Evolutionary conservation across 2,113 vertebrate species (phyloP), one percentile per base, ranked within the genome.

Genomic region (Bubo blakistoni): DNA sequence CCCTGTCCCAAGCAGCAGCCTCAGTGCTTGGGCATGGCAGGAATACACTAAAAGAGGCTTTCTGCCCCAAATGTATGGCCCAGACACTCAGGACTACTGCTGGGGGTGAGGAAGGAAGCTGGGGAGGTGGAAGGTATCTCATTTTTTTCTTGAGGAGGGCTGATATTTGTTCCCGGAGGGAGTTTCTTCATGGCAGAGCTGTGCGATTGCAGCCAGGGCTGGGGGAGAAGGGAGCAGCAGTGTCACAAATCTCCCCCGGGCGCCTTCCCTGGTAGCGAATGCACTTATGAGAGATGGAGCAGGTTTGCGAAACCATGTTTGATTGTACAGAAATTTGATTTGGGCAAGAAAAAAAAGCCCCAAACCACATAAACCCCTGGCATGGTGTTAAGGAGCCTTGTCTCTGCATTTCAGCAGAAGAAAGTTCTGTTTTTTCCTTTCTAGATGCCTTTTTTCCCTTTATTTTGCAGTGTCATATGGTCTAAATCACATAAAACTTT

Each of bases 401-500:
- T 91, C 34, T 87, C 74, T 81, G 51, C 1, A 1, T 95, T 95
- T 87, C 91, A 94, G 91, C 54, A 51, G 42, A 40, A 90, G 87
- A 95, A 91, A 82, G 74, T 66, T 79, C 46, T 81, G 38, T 3
- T 85, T 95, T 92, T 96, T 77, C 42, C 55, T 71, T 97, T 80
- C 81, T 73, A 66, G 81, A 76, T 4, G 26, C 62, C 62, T 93
- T 87, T 95, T 91, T 66, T 26, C 71, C 86, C 74, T 92, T 94
- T 97, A 91, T 97, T 96, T 96, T 96, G 87, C 8, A 32, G n/a
- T 86, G 66, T 97, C 95, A 94, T 94, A 94, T 91, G 88, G 91
- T 97, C 84, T 96, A 96, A 95, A 97, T 95, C 87, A 87, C 85
- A 95, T 92, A 95, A 95, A 95, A 95, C 94, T 96, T 96, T 94